Conservation (phyloP, 2,113 vertebrate species). For the Phocoena phocoena region DNA sequence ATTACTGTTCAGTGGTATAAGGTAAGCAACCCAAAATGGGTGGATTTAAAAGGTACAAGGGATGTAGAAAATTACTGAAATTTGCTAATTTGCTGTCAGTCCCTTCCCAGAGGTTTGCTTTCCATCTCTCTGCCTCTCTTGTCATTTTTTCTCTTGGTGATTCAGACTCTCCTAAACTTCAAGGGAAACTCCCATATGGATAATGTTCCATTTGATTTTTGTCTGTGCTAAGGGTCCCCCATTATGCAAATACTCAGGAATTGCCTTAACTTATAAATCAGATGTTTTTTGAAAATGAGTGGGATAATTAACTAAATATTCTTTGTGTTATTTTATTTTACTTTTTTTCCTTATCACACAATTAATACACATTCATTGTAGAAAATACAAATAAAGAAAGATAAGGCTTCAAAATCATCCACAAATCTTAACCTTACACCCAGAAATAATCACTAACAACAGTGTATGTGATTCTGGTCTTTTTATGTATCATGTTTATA, state of each 20-base stretch:
- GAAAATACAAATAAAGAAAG: constrained; percentile 30
- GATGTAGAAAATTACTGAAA: constrained; percentile 10
- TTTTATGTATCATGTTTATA: background rate
- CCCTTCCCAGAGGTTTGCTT: background rate
- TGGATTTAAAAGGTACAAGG: background rate
- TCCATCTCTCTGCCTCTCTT: background rate
- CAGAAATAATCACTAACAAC: background rate
- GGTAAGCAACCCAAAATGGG: constrained; percentile 43
- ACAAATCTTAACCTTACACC: background rate
- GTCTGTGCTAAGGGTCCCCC: background rate
- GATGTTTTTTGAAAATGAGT: background rate
- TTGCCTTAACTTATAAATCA: background rate
- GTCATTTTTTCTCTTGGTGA: background rate
- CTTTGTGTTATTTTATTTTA: constrained; percentile 20
- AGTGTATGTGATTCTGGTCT: background rate
- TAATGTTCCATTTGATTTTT: background rate
- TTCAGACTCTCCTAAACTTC: background rate
- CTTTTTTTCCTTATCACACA: background rate
- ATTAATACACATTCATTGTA: background rate
- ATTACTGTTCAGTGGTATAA: background rate
- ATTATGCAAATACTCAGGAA: background rate
- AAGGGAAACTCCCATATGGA: background rate
- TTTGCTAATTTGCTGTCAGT: background rate
- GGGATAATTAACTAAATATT: background rate
- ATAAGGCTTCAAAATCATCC: background rate